Evolutionary conservation across 2,888 invertebrate genomes (phyloP).

Genomic region (Cephalotes varians): DNA sequence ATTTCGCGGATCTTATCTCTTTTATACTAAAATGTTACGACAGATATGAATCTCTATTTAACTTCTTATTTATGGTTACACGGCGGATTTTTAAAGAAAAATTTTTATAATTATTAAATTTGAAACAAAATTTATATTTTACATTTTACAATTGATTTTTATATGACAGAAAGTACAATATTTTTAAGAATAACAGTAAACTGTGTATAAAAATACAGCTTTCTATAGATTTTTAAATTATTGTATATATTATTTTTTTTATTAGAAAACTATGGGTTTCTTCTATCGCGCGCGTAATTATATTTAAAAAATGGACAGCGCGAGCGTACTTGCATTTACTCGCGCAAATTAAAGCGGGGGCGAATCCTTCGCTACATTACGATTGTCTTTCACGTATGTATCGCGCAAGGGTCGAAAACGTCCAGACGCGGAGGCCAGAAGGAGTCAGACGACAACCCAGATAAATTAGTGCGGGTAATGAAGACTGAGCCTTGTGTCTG

Average conservation of each 20-base stretch:
- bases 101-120: not conserved
- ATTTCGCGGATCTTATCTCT: constrained; percentile 66
- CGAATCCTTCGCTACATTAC: constrained; percentile 58
- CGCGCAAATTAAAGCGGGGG: constrained; percentile 44
- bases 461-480: constrained; percentile 84
- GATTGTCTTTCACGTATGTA: constrained; percentile 49
- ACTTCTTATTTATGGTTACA: not conserved
- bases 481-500: constrained; percentile 84
- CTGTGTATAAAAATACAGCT: too few relatives aligned
- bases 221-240: too few relatives aligned
- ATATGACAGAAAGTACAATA: not conserved
- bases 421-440: constrained; percentile 63
- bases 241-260: not conserved
- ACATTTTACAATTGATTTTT: constrained; percentile 1
- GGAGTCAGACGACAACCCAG: constrained; percentile 80
- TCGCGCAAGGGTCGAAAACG: constrained; percentile 44
- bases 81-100: not conserved
- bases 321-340: constrained; percentile 1
- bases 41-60: not conserved
- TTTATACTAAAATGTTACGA: not conserved
- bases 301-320: not conserved
- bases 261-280: not conserved
- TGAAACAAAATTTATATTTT: not conserved
- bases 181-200: not conserved
- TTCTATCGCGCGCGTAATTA: not conserved